Conservation (phyloP, 2,113 vertebrate species). For the Corythornis madagascariensis region DNA sequence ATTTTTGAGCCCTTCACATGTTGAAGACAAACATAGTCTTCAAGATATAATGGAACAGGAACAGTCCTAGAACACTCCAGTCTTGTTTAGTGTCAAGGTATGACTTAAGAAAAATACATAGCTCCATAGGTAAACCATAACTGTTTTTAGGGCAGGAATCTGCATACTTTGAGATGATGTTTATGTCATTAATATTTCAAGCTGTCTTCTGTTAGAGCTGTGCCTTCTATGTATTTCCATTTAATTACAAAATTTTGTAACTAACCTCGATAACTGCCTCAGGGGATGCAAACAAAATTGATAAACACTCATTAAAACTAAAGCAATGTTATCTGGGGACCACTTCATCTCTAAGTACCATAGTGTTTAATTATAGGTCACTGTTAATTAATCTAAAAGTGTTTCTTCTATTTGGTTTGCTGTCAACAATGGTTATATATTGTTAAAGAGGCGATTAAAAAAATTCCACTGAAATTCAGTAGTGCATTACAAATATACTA, state of each 20-base stretch:
- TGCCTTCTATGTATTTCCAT: conserved; percentile 4
- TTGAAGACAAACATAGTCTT: neutral
- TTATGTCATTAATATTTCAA: conserved; percentile 27
- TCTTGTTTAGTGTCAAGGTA: neutral
- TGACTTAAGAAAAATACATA: neutral
- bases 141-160: neutral
- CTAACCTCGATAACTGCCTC: conserved; percentile 36
- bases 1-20: neutral
- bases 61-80: neutral
- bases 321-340: conserved; percentile 45
- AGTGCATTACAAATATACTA: conserved; percentile 4
- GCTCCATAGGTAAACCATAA: neutral
- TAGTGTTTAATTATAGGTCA: conserved; percentile 71
- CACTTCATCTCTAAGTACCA: conserved; percentile 51
- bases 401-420: conserved; percentile 41
- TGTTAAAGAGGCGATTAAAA: conserved; percentile 45
- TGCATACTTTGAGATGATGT: neutral
- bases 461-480: conserved; percentile 22
- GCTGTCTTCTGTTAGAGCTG: neutral
- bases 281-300: conserved; percentile 40
- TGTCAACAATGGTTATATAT: conserved; percentile 63
- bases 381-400: conserved; percentile 67
- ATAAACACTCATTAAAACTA: conserved; percentile 64
- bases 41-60: neutral
- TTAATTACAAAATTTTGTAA: conserved; percentile 56